These are phyloP conservation scores for Hyles euphorbiae DNA, from an alignment of 1,140 invertebrate species.

Conservation along the genomic window DNA sequence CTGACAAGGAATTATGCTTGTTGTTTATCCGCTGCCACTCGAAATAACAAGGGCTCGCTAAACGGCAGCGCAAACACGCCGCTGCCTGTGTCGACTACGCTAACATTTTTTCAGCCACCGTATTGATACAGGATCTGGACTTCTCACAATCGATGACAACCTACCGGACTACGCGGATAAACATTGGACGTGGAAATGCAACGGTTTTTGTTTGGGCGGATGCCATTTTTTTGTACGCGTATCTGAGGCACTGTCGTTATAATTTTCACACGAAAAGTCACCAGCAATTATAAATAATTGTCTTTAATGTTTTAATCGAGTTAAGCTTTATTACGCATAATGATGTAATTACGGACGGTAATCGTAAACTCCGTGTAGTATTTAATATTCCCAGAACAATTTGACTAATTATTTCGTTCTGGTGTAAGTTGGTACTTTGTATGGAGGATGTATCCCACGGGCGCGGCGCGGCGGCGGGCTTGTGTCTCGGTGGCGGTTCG, in stretches of 20 bases:
- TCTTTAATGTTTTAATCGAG: too few relatives aligned
- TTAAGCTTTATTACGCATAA: too few relatives aligned
- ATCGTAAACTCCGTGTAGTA: too few relatives aligned
- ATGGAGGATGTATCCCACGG: too few relatives aligned
- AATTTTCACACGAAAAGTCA: too few relatives aligned
- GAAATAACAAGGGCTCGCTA: constrained; percentile 58
- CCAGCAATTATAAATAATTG: too few relatives aligned
- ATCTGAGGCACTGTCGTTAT: too few relatives aligned
- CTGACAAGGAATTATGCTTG: constrained; percentile 44
- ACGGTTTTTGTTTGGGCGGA: not conserved
- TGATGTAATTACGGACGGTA: too few relatives aligned
- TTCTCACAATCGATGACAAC: constrained; percentile 37
- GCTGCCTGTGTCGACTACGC: constrained; percentile 35
- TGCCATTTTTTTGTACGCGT: too few relatives aligned
- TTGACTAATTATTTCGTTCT: too few relatives aligned
- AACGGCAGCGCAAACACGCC: constrained; percentile 49
- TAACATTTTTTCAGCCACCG: constrained; percentile 43
- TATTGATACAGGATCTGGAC: constrained; percentile 23
- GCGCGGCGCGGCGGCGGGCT: too few relatives aligned
- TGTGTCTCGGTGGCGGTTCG: constrained; percentile 4
- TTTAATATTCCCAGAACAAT: not conserved
- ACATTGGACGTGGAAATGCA: constrained; percentile 4
- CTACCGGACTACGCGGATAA: constrained; percentile 10
- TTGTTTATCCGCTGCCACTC: constrained; percentile 52
- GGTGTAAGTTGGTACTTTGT: too few relatives aligned